Evolutionary conservation across 30 jellyfish, hydroid and myxozoan species (phyloP).

Genomic region (Pseudorhiza aurosa): DNA sequence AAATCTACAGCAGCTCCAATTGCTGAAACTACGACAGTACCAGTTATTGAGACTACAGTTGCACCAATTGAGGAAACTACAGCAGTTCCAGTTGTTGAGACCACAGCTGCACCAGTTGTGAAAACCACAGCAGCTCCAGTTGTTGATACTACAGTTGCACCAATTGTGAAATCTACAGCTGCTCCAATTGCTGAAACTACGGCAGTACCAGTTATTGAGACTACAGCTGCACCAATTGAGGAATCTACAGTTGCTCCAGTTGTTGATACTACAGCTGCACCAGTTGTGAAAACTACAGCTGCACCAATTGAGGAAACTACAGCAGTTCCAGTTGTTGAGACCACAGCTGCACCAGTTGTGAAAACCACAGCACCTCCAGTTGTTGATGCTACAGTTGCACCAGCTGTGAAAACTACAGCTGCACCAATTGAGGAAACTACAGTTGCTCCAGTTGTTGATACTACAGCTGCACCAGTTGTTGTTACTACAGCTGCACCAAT

Average conservation of each 20-base stretch:
- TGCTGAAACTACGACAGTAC: neutral
- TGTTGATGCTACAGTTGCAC: slow-evolving; percentile 2
- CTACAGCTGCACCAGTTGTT: slow-evolving; percentile 18
- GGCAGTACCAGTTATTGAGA: neutral
- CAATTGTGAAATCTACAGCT: neutral
- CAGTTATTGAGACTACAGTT: neutral
- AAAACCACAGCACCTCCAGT: slow-evolving; percentile 17
- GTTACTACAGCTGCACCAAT: slow-evolving; percentile 21
- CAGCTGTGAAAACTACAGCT: slow-evolving; percentile 9
- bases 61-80: neutral
- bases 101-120: slow-evolving; percentile 6
- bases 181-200: slow-evolving; percentile 9
- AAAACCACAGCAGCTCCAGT: slow-evolving; percentile 5
- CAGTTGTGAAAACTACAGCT: neutral
- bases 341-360: slow-evolving; percentile 35
- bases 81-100: slow-evolving; percentile 7
- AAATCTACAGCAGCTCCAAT: neutral
- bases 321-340: neutral
- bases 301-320: neutral
- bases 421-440: slow-evolving; percentile 27
- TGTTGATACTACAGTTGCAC: neutral
- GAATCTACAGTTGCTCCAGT: neutral
- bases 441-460: slow-evolving; percentile 35
- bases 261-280: slow-evolving; percentile 6
- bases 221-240: neutral